Evolutionary conservation across 1,140 invertebrate genomes (phyloP).

Genomic region (Macrotrachela quadricornifera): DNA sequence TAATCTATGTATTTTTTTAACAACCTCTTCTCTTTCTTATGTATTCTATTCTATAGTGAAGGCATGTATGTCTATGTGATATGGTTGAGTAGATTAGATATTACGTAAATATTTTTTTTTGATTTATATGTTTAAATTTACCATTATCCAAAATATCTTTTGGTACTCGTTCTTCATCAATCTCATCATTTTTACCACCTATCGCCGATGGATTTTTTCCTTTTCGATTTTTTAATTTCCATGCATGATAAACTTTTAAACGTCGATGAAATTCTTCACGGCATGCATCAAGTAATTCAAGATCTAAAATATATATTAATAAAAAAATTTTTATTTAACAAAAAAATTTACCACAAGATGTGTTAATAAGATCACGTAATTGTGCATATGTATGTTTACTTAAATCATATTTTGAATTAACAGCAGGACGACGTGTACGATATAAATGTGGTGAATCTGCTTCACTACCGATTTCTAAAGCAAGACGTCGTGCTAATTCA

Average conservation of each 20-base stretch:
- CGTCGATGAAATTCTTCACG: constrained; percentile 86
- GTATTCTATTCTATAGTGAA: no score
- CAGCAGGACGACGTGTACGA: not conserved
- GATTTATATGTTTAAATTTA: no score
- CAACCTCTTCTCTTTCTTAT: no score
- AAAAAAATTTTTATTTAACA: no score
- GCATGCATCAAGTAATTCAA: constrained; percentile 52
- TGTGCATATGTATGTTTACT: constrained; percentile 96
- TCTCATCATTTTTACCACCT: constrained; percentile 19
- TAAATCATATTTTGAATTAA: constrained; percentile 54
- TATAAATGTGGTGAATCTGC: constrained; percentile 31
- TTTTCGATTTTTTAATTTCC: constrained; percentile 66
- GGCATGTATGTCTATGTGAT: no score
- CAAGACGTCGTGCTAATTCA: constrained; percentile 68
- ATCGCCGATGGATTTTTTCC: constrained; percentile 38
- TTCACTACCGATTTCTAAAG: constrained; percentile 62
- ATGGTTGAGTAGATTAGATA: no score
- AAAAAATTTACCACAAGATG: constrained; percentile 48
- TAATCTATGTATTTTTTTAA: no score
- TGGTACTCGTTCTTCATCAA: constrained; percentile 52
- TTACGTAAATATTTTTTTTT: no score
- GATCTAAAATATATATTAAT: constrained; percentile 11
- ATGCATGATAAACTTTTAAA: constrained; percentile 85
- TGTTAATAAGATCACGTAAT: constrained; percentile 83
- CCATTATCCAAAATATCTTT: constrained; percentile 40